Evolutionary conservation across 1,140 invertebrate genomes (phyloP), one percentile per base, ranked within the genome.

Genomic region (Pseudomyrmex sp.): DNA sequence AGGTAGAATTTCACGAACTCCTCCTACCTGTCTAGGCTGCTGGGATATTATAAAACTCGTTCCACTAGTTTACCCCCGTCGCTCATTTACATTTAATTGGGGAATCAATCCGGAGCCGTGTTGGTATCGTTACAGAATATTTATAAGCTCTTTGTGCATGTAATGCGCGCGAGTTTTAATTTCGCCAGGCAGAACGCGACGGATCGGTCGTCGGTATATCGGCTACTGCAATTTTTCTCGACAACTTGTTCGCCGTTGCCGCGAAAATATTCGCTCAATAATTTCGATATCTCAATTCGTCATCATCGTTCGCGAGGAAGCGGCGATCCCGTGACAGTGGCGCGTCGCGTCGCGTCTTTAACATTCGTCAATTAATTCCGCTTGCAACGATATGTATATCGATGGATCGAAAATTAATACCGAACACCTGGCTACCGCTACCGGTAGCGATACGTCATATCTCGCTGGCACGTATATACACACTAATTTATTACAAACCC

Each of bases 11-110:
- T 79, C 75, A 68, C 62, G 63, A 80, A 52, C 85, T 50, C 15
- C 54, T 58, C 73, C 44, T n/a, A 10, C 82, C 74, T 54, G 18
- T 61, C 65, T 61, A 74, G 56, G 56, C 59, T 59, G 66, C 52
- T 58, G 56, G 74, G 50, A 82, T 84, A 88, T 88, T 88, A 88
- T 88, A 88, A 88, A 84, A 86, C 85, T 84, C 74, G 74, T 84
- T 73, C 65, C 52, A 65, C 68, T 68, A 84, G 68, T 52, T 58
- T 61, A 75, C 59, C 77, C 44, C 68, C 75, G 63, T 61, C 70
- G 84, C 83, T 89, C 88, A 88, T 89, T 89, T 89, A 77, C 88
- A 89, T 89, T 89, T 89, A 89, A 89, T 89, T 89, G 88, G 88
- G 84, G 80, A 89, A 89, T 89, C 87, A 89, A 88, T 88, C 87